These are phyloP conservation scores for Pseudococcus jackbeardsleyi DNA, from an alignment of 2,888 invertebrate species.

Conservation along the genomic window DNA sequence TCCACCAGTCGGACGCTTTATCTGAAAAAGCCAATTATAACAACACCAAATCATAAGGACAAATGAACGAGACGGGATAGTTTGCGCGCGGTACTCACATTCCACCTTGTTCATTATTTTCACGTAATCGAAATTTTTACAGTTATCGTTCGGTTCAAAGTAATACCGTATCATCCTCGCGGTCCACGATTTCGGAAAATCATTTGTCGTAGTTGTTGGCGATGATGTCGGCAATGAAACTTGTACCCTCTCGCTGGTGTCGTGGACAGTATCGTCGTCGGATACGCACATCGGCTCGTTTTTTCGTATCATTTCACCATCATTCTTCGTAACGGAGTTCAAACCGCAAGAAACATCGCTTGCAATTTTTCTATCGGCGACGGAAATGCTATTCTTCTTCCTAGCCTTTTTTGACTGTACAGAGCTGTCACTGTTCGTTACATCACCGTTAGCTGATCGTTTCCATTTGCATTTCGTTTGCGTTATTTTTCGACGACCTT, in stretches of 20 bases:
- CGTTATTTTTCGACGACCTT: neutral
- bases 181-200: constrained; percentile 58
- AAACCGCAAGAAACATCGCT: neutral
- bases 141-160: constrained; percentile 27
- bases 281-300: neutral
- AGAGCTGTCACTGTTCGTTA: no score
- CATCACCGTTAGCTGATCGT: neutral
- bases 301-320: neutral
- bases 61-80: neutral
- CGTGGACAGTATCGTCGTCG: neutral
- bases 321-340: no score
- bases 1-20: constrained; percentile 55
- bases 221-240: neutral
- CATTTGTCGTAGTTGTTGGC: neutral
- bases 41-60: neutral
- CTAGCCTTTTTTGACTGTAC: neutral
- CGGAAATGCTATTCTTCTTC: neutral
- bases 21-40: neutral
- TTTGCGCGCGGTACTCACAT: neutral
- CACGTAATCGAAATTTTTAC: constrained; percentile 49
- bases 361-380: neutral
- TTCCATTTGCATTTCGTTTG: neutral
- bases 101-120: constrained; percentile 27
- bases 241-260: neutral
- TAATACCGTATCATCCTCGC: constrained; percentile 55